Conservation (phyloP, 2,888 invertebrate genomes). For the Nephrotoma guestfalica region DNA sequence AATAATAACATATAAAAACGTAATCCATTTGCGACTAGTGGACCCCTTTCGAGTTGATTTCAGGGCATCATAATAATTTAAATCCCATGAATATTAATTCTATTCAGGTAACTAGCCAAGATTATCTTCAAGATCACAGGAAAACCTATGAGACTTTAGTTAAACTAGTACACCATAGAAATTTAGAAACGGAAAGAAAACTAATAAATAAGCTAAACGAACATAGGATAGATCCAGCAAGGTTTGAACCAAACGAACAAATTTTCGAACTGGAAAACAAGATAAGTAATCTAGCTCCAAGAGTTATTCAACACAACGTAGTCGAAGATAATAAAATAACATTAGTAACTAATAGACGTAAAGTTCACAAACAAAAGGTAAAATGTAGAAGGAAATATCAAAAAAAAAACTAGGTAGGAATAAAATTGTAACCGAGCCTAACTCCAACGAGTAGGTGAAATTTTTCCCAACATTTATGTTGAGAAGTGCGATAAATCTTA, state of each 20-base stretch:
- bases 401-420: too few relatives aligned
- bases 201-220: neutral
- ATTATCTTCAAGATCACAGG: neutral
- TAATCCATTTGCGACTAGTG: too few relatives aligned
- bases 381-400: neutral
- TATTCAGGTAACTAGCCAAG: neutral
- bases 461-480: too few relatives aligned
- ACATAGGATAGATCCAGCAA: neutral
- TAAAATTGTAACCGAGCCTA: neutral
- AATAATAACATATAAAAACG: too few relatives aligned
- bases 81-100: neutral
- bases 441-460: neutral
- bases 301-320: neutral
- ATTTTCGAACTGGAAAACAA: neutral
- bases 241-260: neutral
- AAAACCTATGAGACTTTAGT: neutral
- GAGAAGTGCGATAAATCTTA: too few relatives aligned
- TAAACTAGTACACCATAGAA: neutral
- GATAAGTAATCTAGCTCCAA: neutral
- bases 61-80: neutral
- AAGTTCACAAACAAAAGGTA: neutral
- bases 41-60: too few relatives aligned
- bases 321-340: neutral
- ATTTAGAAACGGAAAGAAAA: neutral
- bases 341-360: neutral